Evolutionary conservation across 2,113 vertebrate genomes (phyloP).

Genomic region (cattle (Bos taurus)): DNA sequence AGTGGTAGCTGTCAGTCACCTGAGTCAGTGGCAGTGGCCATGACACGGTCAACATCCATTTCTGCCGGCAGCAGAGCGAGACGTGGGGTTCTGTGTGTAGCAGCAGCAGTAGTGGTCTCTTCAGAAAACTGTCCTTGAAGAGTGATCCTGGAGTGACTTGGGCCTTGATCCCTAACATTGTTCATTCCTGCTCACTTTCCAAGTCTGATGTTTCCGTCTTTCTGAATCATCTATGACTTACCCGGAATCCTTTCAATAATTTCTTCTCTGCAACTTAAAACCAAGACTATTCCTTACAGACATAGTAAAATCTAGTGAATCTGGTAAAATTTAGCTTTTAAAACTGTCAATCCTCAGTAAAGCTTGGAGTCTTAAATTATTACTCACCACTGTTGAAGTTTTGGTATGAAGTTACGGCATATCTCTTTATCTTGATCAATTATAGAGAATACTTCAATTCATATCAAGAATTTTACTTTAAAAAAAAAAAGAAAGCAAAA

Average conservation of each 20-base stretch:
- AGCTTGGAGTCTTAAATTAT: background rate
- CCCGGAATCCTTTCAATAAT: background rate
- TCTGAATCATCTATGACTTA: background rate
- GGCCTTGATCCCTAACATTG: background rate
- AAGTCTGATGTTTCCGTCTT: background rate
- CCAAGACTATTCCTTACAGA: background rate
- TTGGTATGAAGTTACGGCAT: background rate
- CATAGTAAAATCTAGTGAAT: background rate
- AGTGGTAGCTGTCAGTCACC: background rate
- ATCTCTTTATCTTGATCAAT: background rate
- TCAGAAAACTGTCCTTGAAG: background rate
- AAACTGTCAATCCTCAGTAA: background rate
- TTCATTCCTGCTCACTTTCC: background rate
- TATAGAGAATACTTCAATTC: background rate
- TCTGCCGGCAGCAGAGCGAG: background rate
- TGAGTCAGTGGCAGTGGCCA: fast-evolving
- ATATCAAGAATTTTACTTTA: background rate
- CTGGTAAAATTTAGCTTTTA: background rate
- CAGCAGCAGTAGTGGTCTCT: background rate
- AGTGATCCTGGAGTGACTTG: background rate
- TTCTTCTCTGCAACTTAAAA: background rate
- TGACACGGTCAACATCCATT: fast-evolving
- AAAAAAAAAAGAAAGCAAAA: background rate
- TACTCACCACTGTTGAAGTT: background rate
- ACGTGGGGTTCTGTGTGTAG: background rate